These are phyloP conservation scores for Anticlea derivata DNA, from an alignment of 2,888 invertebrate species.

Conservation along the genomic window DNA sequence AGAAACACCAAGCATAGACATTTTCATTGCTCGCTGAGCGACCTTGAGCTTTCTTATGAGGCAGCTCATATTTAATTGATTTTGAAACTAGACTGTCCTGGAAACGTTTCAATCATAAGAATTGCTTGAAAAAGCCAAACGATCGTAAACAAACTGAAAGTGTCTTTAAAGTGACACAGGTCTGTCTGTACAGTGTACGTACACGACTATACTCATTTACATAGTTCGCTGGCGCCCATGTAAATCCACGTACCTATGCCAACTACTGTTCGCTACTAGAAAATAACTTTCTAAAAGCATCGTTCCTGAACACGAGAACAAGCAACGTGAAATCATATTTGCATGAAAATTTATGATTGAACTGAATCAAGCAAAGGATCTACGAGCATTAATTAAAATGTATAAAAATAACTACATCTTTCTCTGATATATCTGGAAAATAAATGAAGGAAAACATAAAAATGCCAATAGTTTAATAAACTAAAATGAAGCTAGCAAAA, in stretches of 20 bases:
- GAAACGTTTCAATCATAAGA: too few relatives aligned
- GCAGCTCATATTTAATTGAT: too few relatives aligned
- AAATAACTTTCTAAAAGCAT: conserved; percentile 39
- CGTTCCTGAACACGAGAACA: conserved; percentile 11
- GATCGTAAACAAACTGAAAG: not conserved
- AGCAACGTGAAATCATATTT: not conserved
- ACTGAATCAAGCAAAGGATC: too few relatives aligned
- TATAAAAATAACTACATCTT: too few relatives aligned
- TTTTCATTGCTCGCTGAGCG: too few relatives aligned
- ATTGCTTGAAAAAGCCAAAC: too few relatives aligned
- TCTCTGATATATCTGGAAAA: too few relatives aligned
- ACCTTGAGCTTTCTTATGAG: too few relatives aligned
- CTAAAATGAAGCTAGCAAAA: conserved; percentile 34
- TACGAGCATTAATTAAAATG: too few relatives aligned
- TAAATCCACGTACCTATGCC: conserved; percentile 32
- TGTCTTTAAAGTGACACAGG: not conserved
- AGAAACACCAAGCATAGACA: too few relatives aligned
- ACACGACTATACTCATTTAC: conserved; percentile 45
- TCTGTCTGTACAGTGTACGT: not conserved
- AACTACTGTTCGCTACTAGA: conserved; percentile 32
- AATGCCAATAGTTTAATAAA: conserved; percentile 40
- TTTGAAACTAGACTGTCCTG: too few relatives aligned
- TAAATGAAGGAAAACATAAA: conserved; percentile 35
- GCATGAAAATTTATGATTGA: too few relatives aligned
- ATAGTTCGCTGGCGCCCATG: conserved; percentile 43